phyloP scores from a whole-genome alignment of 2,797 vertebrate species.

The Taeniopygia guttata region DNA sequence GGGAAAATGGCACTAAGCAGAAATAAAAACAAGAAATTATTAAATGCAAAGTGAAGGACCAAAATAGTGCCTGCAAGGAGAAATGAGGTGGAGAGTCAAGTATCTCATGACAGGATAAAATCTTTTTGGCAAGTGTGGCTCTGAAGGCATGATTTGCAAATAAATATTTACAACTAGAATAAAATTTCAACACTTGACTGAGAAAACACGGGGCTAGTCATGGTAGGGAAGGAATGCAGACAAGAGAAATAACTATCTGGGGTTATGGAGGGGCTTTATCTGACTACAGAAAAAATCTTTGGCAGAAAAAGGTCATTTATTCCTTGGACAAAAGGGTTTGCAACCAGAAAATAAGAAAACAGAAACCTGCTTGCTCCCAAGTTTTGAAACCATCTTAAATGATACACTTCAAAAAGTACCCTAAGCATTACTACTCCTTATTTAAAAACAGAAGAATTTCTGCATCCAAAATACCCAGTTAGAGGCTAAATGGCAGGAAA shows the following conservation, averaged over 20 bases:
- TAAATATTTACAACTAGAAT: constrained; percentile 39
- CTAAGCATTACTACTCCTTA: neutral
- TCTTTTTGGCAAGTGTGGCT: constrained; percentile 16
- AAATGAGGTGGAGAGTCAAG: neutral
- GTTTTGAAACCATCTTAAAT: neutral
- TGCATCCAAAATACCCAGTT: neutral
- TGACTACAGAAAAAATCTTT: neutral
- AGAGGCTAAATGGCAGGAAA: neutral
- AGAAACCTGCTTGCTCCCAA: neutral
- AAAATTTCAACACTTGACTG: constrained; percentile 41
- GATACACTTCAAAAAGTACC: neutral
- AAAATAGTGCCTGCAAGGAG: neutral
- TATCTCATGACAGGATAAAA: constrained; percentile 30
- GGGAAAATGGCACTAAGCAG: neutral
- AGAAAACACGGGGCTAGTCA: neutral
- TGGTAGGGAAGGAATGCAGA: constrained; percentile 26
- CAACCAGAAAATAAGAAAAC: neutral
- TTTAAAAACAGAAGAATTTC: neutral
- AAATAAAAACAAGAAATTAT: neutral
- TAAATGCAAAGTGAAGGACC: neutral
- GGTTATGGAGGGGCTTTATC: neutral
- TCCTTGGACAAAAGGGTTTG: neutral
- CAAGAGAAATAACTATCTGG: neutral
- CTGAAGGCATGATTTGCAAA: constrained; percentile 33
- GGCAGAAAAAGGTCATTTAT: neutral